Evolutionary conservation across 2,113 vertebrate genomes (phyloP).

Genomic region (Poeciliopsis turrubarensis): DNA sequence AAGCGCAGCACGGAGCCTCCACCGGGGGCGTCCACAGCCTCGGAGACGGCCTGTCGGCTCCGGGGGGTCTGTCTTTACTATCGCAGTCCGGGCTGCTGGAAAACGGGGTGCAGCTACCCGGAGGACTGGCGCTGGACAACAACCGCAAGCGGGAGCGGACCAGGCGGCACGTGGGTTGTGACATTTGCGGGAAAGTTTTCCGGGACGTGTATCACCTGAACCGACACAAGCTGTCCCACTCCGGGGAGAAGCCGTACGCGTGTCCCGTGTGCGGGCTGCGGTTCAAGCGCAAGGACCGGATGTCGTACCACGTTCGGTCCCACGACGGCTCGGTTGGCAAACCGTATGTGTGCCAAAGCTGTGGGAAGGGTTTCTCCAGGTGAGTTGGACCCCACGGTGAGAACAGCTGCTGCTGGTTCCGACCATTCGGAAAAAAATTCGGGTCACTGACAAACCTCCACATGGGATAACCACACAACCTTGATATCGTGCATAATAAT

Average conservation of each 20-base stretch:
- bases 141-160: constrained; percentile 93
- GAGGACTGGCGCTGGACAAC: constrained; percentile 75
- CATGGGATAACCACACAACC: too few relatives aligned
- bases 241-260: constrained; percentile 98
- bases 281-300: constrained; percentile 98
- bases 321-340: constrained; percentile 98
- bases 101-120: constrained; percentile 86
- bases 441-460: too few relatives aligned
- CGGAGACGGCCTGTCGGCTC: constrained; percentile 47
- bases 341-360: constrained; percentile 98
- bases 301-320: constrained; percentile 98
- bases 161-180: constrained; percentile 95
- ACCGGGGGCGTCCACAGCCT: constrained; percentile 78
- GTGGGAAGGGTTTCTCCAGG: constrained; percentile 99
- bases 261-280: constrained; percentile 95
- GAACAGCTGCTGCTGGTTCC: too few relatives aligned
- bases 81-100: constrained; percentile 82
- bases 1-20: constrained; percentile 89
- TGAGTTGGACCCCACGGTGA: constrained; percentile 72
- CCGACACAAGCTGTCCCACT: constrained; percentile 98
- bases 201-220: constrained; percentile 99
- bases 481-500: too few relatives aligned
- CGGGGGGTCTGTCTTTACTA: constrained; percentile 62
- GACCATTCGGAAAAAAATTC: too few relatives aligned
- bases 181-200: constrained; percentile 98